These are phyloP conservation scores for Drosophila teissieri DNA, from an alignment of 1,140 invertebrate genomes.

Conservation along the genomic window DNA sequence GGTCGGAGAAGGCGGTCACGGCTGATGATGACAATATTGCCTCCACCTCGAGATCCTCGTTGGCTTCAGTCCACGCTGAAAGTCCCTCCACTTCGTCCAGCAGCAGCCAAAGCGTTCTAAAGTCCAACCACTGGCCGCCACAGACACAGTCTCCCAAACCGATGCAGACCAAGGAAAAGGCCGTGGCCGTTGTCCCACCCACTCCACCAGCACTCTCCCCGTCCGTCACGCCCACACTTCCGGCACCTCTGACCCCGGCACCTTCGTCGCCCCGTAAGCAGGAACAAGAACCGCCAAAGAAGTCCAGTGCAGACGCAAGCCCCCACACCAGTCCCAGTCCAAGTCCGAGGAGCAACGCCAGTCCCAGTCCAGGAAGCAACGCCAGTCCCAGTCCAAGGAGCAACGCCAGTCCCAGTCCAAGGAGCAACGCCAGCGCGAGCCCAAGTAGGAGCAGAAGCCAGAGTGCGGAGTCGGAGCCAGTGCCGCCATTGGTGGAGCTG, in stretches of 20 bases:
- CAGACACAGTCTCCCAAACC: conserved; percentile 13
- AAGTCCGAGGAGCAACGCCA: conserved; percentile 8
- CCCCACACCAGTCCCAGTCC: neutral
- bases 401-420: conserved; percentile 7
- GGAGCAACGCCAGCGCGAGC: conserved; percentile 1
- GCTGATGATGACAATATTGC: conserved; percentile 42
- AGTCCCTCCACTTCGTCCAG: conserved; percentile 3
- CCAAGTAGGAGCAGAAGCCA: conserved; percentile 22
- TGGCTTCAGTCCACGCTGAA: conserved; percentile 17
- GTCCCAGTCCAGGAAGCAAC: conserved; percentile 7
- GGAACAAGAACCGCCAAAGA: neutral
- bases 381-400: conserved; percentile 15
- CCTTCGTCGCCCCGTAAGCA: neutral
- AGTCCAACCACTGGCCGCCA: conserved; percentile 26
- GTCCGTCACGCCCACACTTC: neutral
- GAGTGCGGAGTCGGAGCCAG: conserved; percentile 28
- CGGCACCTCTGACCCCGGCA: conserved; percentile 15
- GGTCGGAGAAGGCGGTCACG: neutral
- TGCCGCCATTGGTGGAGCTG: conserved; percentile 43
- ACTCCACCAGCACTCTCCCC: neutral
- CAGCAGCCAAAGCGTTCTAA: conserved; percentile 13
- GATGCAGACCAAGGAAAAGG: conserved; percentile 13
- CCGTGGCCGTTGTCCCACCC: neutral
- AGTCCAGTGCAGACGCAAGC: neutral
- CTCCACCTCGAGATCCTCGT: conserved; percentile 45